phyloP scores from a whole-genome alignment of 2,113 vertebrate species.

The Syrrhaptes paradoxus region DNA sequence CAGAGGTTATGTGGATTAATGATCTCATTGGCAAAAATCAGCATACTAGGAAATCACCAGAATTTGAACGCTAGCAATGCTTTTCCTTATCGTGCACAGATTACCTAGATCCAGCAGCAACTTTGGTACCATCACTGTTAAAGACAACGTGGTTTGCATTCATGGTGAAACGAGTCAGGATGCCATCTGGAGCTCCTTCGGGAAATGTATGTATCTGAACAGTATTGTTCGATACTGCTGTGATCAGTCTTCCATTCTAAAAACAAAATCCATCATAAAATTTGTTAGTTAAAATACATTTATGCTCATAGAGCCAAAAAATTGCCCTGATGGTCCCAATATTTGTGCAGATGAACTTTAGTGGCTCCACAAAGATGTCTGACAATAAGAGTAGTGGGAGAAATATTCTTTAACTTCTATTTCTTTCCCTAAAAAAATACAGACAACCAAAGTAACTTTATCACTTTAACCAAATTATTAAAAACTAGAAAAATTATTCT shows the following conservation, averaged over 20 bases:
- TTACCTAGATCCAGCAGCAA: constrained; percentile 94
- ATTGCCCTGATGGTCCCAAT: background rate
- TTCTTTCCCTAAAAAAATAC: background rate
- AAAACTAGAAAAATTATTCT: background rate
- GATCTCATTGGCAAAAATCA: background rate
- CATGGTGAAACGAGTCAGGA: constrained; percentile 93
- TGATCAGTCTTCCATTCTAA: constrained; percentile 88
- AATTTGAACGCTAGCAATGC: background rate
- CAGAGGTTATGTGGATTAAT: background rate
- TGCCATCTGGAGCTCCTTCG: constrained; percentile 90
- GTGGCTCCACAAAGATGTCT: background rate
- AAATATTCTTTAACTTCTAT: background rate
- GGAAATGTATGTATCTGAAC: constrained; percentile 95
- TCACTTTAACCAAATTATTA: background rate
- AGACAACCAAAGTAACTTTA: background rate
- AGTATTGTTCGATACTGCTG: constrained; percentile 90
- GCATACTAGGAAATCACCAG: background rate
- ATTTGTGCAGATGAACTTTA: background rate
- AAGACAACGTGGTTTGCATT: constrained; percentile 91
- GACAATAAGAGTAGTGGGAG: background rate
- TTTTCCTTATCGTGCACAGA: background rate
- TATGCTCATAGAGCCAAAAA: background rate
- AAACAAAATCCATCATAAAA: background rate
- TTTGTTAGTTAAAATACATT: background rate
- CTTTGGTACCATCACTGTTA: constrained; percentile 79